Evolutionary conservation across 2,113 vertebrate genomes (phyloP).

Genomic region (Microcebus tavaratra): DNA sequence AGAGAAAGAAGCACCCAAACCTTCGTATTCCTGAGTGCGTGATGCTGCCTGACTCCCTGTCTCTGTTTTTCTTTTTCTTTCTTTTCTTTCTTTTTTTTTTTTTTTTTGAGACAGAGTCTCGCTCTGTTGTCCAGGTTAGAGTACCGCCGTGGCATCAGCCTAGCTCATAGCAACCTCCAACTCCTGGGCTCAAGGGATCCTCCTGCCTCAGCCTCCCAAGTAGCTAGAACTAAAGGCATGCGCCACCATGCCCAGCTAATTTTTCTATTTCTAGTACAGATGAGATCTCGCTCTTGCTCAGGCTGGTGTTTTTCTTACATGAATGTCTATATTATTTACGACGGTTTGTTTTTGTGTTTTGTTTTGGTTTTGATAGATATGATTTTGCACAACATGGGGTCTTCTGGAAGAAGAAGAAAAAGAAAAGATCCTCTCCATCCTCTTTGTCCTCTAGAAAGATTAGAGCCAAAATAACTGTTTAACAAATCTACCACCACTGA

Average conservation of each 20-base stretch:
- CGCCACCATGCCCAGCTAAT: too few relatives aligned
- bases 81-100: not conserved
- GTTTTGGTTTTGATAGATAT: not conserved
- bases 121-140: too few relatives aligned
- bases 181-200: too few relatives aligned
- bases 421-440: not conserved
- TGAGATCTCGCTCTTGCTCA: too few relatives aligned
- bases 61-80: not conserved
- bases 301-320: not conserved
- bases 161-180: too few relatives aligned
- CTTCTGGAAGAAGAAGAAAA: not conserved
- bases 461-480: constrained; percentile 70
- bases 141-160: too few relatives aligned
- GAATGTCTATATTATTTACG: not conserved
- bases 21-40: not conserved
- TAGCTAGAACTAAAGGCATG: too few relatives aligned
- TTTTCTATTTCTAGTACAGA: too few relatives aligned
- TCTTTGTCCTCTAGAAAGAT: constrained; percentile 76
- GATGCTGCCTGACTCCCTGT: not conserved
- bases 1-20: not conserved
- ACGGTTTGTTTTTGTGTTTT: not conserved
- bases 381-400: not conserved
- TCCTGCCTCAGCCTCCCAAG: too few relatives aligned
- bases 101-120: too few relatives aligned
- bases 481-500: constrained; percentile 72